Base-by-base conservation (phyloP, 1,140 invertebrate genomes). In the Pectinophora gossypiella region DNA sequence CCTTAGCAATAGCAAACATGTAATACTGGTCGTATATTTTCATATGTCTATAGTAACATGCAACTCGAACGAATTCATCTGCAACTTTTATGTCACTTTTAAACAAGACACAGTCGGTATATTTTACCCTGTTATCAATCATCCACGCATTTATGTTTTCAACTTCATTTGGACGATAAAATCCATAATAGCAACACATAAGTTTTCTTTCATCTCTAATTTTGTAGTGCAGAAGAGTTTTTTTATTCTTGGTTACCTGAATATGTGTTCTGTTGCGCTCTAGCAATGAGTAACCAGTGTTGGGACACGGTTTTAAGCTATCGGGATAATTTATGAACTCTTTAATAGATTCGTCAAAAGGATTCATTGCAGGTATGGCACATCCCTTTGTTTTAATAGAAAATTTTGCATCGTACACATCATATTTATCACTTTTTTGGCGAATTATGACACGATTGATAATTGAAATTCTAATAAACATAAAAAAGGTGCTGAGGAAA, bases 361-460 rank as follows among this genome's bases (percentile, higher is more conserved):
- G 91, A 59, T 94, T 90, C 53, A 96, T 89, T 21, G 91, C 90
- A 0, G 95, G 94, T 66, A 97, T 95, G 9, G 89, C 89, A 71
- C 96, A 97, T 19, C 94, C 93, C n/a, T 89, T 76, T 0, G 92
- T 94, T 53, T 91, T 88, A 15, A 95, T 90, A 32, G 89, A 89
- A 38, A 81, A 90, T 19, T 70, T 66, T 46, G 72, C 66, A 23
- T 59, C n/a, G n/a, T n/a, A n/a, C n/a, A n/a, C n/a, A n/a, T n/a
- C n/a, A n/a, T n/a, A n/a, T n/a, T n/a, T n/a, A n/a, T n/a, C n/a
- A n/a, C n/a, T n/a, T n/a, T n/a, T n/a, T n/a, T n/a, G n/a, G n/a
- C n/a, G n/a, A n/a, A n/a, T n/a, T n/a, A n/a, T n/a, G n/a, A n/a
- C n/a, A n/a, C n/a, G n/a, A n/a, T n/a, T n/a, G n/a, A n/a, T n/a